Base-by-base conservation (phyloP, 2,888 invertebrate genomes). In the Tryphoninae sp. region DNA sequence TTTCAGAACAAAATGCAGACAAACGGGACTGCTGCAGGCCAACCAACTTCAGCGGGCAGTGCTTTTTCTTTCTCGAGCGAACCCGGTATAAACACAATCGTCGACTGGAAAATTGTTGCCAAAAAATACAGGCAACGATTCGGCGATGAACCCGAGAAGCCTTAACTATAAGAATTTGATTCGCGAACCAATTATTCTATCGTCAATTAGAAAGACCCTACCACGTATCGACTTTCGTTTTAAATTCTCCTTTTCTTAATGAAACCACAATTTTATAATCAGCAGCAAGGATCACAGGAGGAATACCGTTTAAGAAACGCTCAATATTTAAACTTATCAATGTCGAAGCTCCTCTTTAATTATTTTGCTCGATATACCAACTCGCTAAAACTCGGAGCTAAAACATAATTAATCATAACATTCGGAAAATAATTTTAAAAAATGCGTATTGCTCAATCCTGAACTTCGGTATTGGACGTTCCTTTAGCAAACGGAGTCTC, bases 401-500 rank as follows among this genome's bases (percentile, higher is more conserved):
- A 65, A 65, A 45, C 22, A 64, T 16, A 42, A 45, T 42, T 42
- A 19, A 19, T 62, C n/a, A 9, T 51, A 2, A 13, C 13, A 3
- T 4, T 2, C 42, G 22, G 58, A n/a, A 67, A 26, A 62, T 40
- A 62, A 62, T 13, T 9, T 61, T 19, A 22, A 11, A 55, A 9
- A 23, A 75, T 59, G 23, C 4, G 22, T 16, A 7, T 61, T 33
- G 13, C 40, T 55, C 59, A 19, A 40, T 11, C 45, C 45, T 33
- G 26, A 19, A 9, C 61, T 73, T 74, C 73, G 19, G 9, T 26
- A 23, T 33, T 19, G 1, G 16, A n/a, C 23, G 78, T 71, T 40
- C 93, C 93, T 78, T 92, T 89, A 1, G 94, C 95, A 87, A 93
- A 96, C 33, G 93, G 94, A 6, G 94, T 90, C 78, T 93, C 92